Base-by-base conservation (phyloP, 2,888 invertebrate genomes). In the Drosophila siamana region DNA sequence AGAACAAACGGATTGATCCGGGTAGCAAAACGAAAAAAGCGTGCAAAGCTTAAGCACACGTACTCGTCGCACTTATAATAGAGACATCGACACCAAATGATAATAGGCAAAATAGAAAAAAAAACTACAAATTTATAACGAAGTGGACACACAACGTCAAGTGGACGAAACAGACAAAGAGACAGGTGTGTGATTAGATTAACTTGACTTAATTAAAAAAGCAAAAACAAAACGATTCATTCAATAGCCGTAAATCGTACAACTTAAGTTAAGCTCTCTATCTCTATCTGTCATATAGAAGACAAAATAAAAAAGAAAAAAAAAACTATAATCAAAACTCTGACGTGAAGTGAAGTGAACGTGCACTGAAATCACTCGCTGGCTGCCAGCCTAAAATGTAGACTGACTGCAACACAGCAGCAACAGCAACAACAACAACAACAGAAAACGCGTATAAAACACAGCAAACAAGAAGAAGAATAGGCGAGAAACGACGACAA, bases 161-260 rank as follows among this genome's bases (percentile, higher is more conserved):
- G 61, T 56, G 69, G 26, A 47, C 43, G 52, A 6, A 24, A 22
- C 33, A 54, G 38, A 38, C 41, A 30, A 22, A 24, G 16, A 30
- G 48, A 63, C 59, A 65, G 69, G 57, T 78, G 69, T 24, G 61
- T 54, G 74, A 77, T 74, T 67, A 74, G 78, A 76, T 76, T 69
- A 78, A 59, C 48, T 56, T 22, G 46, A 47, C 54, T 62, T 61
- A 70, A 78, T 78, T 78, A 63, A 78, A 74, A 74, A 28, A 9
- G 38, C 16, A 24, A 44, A 19, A 52, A 47, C 30, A 33, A 63
- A 15, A 16, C 43, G 28, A 41, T 52, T 28, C 28, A 30, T 41
- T 52, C 36, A 43, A 33, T 13, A 30, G 48, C 33, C 28, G 30
- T 28, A 55, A 54, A 67, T 59, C 41, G 66, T 48, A 40, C 60